Evolutionary conservation across 1,140 invertebrate species (phyloP), one percentile per base, ranked within the genome.

Genomic region (Asobara japonica): DNA sequence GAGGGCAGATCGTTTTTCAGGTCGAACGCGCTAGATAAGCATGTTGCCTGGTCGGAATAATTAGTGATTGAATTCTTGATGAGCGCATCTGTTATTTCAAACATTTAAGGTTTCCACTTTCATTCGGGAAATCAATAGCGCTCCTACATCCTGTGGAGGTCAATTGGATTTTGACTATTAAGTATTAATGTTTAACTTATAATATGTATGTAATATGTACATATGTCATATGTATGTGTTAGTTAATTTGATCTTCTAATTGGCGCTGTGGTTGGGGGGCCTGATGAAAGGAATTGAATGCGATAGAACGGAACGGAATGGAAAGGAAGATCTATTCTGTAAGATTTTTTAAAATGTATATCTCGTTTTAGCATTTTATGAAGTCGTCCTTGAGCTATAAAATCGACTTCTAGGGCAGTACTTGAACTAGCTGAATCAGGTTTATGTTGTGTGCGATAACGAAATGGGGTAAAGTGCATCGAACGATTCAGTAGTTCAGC

Each of bases 361-460:
- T 72, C 31, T 68, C 31, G 61, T 22, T 45, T 67, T 38, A 11
- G 8, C 41, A 70, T 70, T 74, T 74, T 70, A 74, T 74, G 61
- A 20, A 22, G 25, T 33, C 27, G 61, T 75, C 74, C 74, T 75
- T 75, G 74, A 72, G 70, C 70, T 75, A 75, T 65, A 75, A 75
- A 75, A 67, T 48, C 10, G 10, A 13, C 13, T 51, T 3, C 30
- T 65, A 41, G 4, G 27, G 51, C 11, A 22, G 27, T 16, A 69
- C 45, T 33, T n/a, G n/a, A 13, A 20, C 11, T 36, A 36, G 22
- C 33, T 16, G 6, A 5, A 13, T 25, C 27, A 20, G 1, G 11
- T 4, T 29, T 16, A 30, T 27, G 33, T 6, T 66, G 33, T 66
- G 7, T 65, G 38, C 31, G 36, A 45, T 45, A 45, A 45, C 18